Evolutionary conservation across 2,888 invertebrate species (phyloP), one percentile per base, ranked within the genome.

Genomic region (Ametastegia equiseti): DNA sequence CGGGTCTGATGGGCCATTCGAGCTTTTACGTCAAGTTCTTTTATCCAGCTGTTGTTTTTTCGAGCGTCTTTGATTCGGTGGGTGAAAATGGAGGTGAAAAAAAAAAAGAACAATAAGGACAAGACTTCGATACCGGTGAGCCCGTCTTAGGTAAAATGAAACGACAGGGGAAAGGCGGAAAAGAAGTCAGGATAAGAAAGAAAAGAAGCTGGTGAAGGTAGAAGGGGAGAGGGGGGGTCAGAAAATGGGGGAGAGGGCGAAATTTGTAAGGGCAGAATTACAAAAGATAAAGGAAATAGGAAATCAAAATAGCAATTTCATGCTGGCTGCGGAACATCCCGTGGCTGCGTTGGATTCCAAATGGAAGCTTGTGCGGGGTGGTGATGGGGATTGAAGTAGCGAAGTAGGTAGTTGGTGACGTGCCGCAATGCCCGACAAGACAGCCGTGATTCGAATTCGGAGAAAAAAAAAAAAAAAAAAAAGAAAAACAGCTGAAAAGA

Each of bases 391-490:
- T 57, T 39, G 23, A 60, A 60, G 60, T 80, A 47, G 75, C 30
- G 65, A 36, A 39, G 47, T 30, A 80, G 80, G 79, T 71, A 82
- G 83, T 82, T 83, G 81, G 81, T 84, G 87, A 85, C 84, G 84
- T 84, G 85, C 83, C 78, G 85, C 80, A 57, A 84, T 82, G 85
- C 82, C 73, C 36, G 50, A 67, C 80, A 82, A 84, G 87, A 87
- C 85, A 86, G 84, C 86, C 88, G 88, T 88, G 88, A 89, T 88
- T 88, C 88, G 88, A 87, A 89, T 88, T 57, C 73, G 69, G 82
- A 75, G 81, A 81, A 84, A 75, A n/a, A n/a, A n/a, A n/a, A n/a
- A n/a, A n/a, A n/a, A 75, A 75, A 19, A 19, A 75, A 75, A 54
- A 75, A 75, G 36, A 19, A 75, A 75, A 54, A 75, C 50, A 75